A percentile compares a stretch with the other conserved stretches of the same genome.
phyloP scores from a whole-genome alignment of 2,888 invertebrate species.

The Luperina nickerlii region DNA sequence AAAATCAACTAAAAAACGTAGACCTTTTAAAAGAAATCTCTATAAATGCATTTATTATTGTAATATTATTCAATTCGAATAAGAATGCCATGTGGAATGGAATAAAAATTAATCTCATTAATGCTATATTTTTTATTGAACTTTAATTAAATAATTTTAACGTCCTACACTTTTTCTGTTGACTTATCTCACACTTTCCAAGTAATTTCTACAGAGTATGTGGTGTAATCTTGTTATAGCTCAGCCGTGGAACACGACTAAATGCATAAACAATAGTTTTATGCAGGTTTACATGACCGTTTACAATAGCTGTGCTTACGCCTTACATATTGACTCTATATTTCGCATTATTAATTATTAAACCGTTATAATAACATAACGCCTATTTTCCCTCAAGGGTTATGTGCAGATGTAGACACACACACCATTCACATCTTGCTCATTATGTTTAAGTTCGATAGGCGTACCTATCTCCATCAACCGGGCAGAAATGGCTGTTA shows the following conservation, averaged over 20 bases:
- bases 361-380: background rate
- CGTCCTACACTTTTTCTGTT: background rate
- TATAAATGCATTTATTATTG: conserved; percentile 23
- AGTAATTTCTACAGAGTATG: background rate
- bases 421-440: too few relatives aligned
- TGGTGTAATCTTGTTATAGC: conserved; percentile 16
- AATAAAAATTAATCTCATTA: conserved; percentile 7
- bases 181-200: background rate
- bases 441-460: too few relatives aligned
- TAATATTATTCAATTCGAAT: background rate
- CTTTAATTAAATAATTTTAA: background rate
- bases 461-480: too few relatives aligned
- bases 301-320: background rate
- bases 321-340: background rate
- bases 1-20: background rate
- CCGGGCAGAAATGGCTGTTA: too few relatives aligned
- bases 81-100: conserved; percentile 4
- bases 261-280: conserved; percentile 6
- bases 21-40: background rate
- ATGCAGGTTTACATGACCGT: conserved; percentile 2
- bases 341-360: background rate
- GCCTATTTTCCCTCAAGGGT: background rate
- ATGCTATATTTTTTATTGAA: background rate
- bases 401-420: too few relatives aligned
- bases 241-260: background rate